phyloP scores from a whole-genome alignment of 2,797 vertebrate genomes.

The Corythornis leucogaster region DNA sequence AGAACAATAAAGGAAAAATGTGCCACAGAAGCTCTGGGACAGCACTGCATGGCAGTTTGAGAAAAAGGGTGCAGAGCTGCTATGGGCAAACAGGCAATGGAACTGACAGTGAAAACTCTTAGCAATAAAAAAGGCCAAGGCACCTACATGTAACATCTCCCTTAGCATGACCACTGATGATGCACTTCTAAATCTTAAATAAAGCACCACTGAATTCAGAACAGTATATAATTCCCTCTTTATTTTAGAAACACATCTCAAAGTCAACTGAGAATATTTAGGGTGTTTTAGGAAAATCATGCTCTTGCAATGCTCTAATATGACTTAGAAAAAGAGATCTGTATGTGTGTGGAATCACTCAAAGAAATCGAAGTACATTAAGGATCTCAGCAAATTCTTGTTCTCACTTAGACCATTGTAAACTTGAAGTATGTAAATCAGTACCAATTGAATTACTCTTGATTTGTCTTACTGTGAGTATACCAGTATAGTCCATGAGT shows the following conservation, averaged over 20 bases:
- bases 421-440: constrained; percentile 20
- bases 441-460: constrained; percentile 27
- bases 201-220: neutral
- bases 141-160: neutral
- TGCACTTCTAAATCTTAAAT: neutral
- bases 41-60: neutral
- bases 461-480: constrained; percentile 43
- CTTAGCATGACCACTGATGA: neutral
- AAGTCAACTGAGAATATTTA: neutral
- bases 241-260: neutral
- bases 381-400: neutral
- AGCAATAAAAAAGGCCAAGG: neutral
- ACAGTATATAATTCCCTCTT: neutral
- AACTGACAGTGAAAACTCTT: neutral
- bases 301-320: neutral
- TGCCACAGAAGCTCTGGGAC: neutral
- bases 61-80: neutral
- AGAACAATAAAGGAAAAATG: neutral
- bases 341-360: neutral
- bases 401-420: neutral
- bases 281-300: neutral
- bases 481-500: neutral
- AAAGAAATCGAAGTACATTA: constrained; percentile 4
- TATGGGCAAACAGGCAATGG: neutral
- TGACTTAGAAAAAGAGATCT: neutral